Evolutionary conservation across 1,140 invertebrate species (phyloP).

Genomic region (Spodoptera litura): DNA sequence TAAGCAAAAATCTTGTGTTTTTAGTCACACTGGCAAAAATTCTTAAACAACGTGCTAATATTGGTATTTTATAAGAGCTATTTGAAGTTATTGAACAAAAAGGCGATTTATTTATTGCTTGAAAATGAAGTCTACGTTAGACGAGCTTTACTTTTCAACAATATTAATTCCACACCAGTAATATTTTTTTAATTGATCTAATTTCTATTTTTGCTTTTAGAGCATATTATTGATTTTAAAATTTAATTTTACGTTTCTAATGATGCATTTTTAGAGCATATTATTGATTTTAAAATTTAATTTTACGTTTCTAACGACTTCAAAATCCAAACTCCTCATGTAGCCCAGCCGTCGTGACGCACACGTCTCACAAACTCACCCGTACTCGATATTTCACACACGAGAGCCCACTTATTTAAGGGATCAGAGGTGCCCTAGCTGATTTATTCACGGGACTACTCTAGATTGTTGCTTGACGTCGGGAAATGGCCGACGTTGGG

Average conservation of each 20-base stretch:
- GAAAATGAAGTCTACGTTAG: too few relatives aligned
- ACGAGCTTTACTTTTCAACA: too few relatives aligned
- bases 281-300: background rate
- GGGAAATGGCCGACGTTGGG: conserved; percentile 32
- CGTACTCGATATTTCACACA: conserved; percentile 79
- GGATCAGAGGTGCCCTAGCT: conserved; percentile 76
- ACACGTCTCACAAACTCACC: conserved; percentile 52
- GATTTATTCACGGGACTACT: conserved; percentile 76
- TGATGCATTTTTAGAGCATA: background rate
- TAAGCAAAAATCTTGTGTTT: too few relatives aligned
- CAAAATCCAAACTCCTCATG: background rate
- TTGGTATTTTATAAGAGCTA: too few relatives aligned
- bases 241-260: background rate
- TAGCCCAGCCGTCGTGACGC: conserved; percentile 23
- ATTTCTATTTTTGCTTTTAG: background rate
- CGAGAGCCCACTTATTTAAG: conserved; percentile 79
- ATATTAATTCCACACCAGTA: too few relatives aligned
- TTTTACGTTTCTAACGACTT: background rate
- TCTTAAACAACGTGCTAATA: too few relatives aligned
- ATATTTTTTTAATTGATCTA: too few relatives aligned
- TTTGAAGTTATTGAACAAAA: too few relatives aligned
- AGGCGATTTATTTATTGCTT: too few relatives aligned
- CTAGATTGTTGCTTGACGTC: conserved; percentile 51
- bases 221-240: background rate
- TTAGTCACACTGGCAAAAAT: too few relatives aligned